Conservation (phyloP, 1,140 invertebrate genomes). For the Nephila pilipes region DNA sequence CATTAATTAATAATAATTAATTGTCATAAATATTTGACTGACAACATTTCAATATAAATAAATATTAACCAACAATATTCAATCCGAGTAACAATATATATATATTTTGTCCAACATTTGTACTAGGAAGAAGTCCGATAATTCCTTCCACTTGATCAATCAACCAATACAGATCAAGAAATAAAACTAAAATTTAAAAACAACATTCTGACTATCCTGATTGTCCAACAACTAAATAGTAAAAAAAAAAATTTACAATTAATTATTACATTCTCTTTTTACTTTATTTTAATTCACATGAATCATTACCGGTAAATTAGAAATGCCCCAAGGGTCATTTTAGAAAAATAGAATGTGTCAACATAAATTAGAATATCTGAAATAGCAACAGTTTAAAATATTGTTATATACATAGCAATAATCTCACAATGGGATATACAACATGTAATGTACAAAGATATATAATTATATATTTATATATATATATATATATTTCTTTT, state of each 20-base stretch:
- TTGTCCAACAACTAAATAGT: conserved; percentile 72
- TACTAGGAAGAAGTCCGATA: not conserved
- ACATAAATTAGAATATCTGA: conserved; percentile 54
- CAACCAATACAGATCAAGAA: not conserved
- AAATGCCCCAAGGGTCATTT: not conserved
- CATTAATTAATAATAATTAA: too few relatives aligned
- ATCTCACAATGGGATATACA: conserved; percentile 48
- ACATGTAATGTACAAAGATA: conserved; percentile 63
- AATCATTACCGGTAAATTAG: not conserved
- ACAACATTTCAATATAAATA: not conserved
- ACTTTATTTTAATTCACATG: not conserved
- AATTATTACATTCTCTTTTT: conserved; percentile 35
- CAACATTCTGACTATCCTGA: conserved; percentile 34
- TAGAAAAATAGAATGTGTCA: conserved; percentile 64
- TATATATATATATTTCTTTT: conserved; percentile 42
- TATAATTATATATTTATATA: conserved; percentile 10
- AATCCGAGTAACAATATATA: not conserved
- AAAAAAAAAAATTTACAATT: not conserved
- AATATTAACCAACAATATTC: not conserved
- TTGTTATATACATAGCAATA: conserved; percentile 43
- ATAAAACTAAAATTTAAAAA: not conserved
- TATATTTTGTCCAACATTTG: not conserved
- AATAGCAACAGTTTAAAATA: conserved; percentile 45
- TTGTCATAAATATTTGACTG: too few relatives aligned
- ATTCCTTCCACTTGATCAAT: not conserved